A percentile compares a stretch with the other conserved stretches of the same genome.
Evolutionary conservation across 92 coral and sea anemone species (phyloP).

Genomic region (Siderastrea siderea): DNA sequence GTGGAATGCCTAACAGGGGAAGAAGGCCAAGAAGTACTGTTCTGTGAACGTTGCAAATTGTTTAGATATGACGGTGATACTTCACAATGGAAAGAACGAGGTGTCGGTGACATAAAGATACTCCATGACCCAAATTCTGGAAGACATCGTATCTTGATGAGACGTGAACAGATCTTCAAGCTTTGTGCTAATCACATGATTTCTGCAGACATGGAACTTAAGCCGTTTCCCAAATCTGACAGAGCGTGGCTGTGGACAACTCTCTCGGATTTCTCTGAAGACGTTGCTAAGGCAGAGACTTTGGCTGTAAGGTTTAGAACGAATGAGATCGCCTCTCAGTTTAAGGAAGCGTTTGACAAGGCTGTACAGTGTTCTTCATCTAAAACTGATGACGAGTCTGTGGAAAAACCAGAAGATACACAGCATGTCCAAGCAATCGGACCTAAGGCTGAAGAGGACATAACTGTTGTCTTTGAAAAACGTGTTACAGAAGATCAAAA

Average conservation of each 20-base stretch:
- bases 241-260: constrained; percentile 94
- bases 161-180: constrained; percentile 94
- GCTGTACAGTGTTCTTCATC: constrained; percentile 13
- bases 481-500: constrained; percentile 59
- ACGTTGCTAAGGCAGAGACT: constrained; percentile 77
- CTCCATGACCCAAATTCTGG: constrained; percentile 70
- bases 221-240: constrained; percentile 84
- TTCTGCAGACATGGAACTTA: constrained; percentile 85
- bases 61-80: constrained; percentile 80
- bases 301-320: constrained; percentile 89
- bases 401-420: neutral
- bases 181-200: constrained; percentile 95
- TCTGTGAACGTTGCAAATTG: constrained; percentile 90
- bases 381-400: neutral
- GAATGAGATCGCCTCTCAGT: constrained; percentile 75
- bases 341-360: constrained; percentile 77
- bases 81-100: constrained; percentile 98
- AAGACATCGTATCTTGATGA: constrained; percentile 85
- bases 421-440: neutral
- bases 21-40: constrained; percentile 82
- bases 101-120: constrained; percentile 93
- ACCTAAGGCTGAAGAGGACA: constrained; percentile 39
- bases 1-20: constrained; percentile 89
- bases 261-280: constrained; percentile 93
- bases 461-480: constrained; percentile 50